Conservation (phyloP, 2,797 vertebrate genomes). For the Geotrypetes seraphini region DNA sequence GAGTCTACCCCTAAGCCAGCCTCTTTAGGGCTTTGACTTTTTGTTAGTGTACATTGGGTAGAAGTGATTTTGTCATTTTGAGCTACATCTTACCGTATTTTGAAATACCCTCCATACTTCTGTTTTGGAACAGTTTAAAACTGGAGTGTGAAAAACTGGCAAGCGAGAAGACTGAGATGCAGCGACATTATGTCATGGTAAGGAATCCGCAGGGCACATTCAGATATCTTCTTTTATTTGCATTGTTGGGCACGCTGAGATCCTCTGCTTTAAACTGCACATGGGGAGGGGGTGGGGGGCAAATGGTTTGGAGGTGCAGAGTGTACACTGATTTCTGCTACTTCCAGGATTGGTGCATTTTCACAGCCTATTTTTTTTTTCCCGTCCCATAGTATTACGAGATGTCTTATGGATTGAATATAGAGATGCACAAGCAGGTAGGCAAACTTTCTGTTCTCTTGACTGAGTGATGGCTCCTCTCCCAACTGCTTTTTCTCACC, state of each 20-base stretch:
- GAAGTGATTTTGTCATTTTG: slow-evolving; percentile 8
- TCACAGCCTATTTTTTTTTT: slow-evolving; percentile 14
- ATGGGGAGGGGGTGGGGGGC: too few relatives aligned
- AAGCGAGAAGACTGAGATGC: slow-evolving; percentile 95
- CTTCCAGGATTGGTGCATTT: slow-evolving; percentile 9
- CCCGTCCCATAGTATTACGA: slow-evolving; percentile 80
- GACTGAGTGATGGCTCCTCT: background rate
- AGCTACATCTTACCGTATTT: slow-evolving; percentile 7
- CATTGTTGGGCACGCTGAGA: slow-evolving; percentile 23
- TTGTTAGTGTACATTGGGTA: slow-evolving; percentile 10
- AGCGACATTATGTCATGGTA: slow-evolving; percentile 96
- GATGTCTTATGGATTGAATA: slow-evolving; percentile 94
- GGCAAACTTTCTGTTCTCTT: slow-evolving; percentile 29
- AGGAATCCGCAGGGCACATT: slow-evolving; percentile 48
- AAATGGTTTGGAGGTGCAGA: slow-evolving; percentile 12
- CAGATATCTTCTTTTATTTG: slow-evolving; percentile 1
- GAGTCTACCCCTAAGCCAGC: too few relatives aligned
- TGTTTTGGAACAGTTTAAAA: slow-evolving; percentile 73
- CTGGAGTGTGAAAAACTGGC: slow-evolving; percentile 92
- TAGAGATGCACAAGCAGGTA: slow-evolving; percentile 97
- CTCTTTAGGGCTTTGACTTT: too few relatives aligned
- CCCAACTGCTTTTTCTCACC: too few relatives aligned
- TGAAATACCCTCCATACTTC: too few relatives aligned
- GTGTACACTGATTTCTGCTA: slow-evolving; percentile 7
- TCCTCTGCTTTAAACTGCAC: slow-evolving; percentile 23